phyloP scores from a whole-genome alignment of 1,140 invertebrate genomes.

The Drosophila pruinosa region DNA sequence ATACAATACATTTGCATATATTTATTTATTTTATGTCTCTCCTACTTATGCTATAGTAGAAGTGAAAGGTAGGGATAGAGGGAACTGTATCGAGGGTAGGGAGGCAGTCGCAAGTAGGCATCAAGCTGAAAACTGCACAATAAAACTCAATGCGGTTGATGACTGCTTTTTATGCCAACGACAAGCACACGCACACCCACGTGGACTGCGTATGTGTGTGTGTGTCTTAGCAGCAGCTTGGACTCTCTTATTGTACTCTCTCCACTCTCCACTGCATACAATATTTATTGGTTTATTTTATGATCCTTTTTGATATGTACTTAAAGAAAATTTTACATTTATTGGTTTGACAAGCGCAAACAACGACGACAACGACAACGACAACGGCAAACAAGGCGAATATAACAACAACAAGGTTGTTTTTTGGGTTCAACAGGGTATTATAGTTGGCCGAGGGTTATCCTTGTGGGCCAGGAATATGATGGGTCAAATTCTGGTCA shows the following conservation, averaged over 20 bases:
- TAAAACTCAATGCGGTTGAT: constrained; percentile 64
- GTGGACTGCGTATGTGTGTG: background rate
- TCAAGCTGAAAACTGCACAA: constrained; percentile 68
- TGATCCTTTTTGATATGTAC: constrained; percentile 77
- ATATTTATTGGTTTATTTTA: constrained; percentile 80
- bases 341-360: constrained; percentile 75
- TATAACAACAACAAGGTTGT: constrained; percentile 23
- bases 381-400: constrained; percentile 4
- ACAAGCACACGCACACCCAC: constrained; percentile 4
- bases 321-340: constrained; percentile 80
- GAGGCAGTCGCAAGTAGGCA: constrained; percentile 33
- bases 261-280: constrained; percentile 37
- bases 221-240: constrained; percentile 5
- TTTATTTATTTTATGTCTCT: constrained; percentile 77
- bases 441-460: constrained; percentile 22
- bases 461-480: no score
- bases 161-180: constrained; percentile 44
- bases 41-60: constrained; percentile 23
- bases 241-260: background rate
- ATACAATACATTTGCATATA: constrained; percentile 68
- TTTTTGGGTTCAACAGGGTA: constrained; percentile 37
- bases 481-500: constrained; percentile 58
- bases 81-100: background rate
- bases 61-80: background rate
- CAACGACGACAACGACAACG: constrained; percentile 29